phyloP scores from a whole-genome alignment of 2,113 vertebrate species.

The Aphelocoma coerulescens region DNA sequence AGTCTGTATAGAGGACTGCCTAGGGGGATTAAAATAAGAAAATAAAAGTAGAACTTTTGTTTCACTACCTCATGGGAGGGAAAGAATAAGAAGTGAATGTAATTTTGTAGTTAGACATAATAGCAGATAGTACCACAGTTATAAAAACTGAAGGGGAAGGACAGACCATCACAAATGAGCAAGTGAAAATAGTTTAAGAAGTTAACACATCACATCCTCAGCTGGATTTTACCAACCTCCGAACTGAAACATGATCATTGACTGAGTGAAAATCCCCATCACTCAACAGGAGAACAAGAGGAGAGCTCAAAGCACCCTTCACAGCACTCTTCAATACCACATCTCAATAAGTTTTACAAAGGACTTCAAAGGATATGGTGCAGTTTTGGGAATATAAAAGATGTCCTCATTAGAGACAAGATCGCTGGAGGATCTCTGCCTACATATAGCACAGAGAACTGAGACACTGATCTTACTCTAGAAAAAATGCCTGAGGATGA shows the following conservation, averaged over 20 bases:
- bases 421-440: fast-evolving
- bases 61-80: neutral
- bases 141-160: neutral
- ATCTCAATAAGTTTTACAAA: neutral
- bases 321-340: neutral
- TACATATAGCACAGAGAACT: neutral
- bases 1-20: neutral
- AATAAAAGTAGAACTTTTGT: neutral
- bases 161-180: neutral
- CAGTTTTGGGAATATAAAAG: neutral
- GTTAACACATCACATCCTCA: neutral
- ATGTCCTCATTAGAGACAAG: neutral
- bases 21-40: neutral
- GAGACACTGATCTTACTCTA: neutral
- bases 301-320: neutral
- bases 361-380: neutral
- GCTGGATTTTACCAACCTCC: neutral
- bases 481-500: neutral
- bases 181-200: neutral
- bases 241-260: neutral
- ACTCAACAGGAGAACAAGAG: neutral
- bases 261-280: neutral
- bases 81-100: neutral
- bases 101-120: neutral
- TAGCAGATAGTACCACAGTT: neutral